These are phyloP conservation scores for Oscheius sp. DNA, from an alignment of 2,888 invertebrate genomes.

Conservation along the genomic window DNA sequence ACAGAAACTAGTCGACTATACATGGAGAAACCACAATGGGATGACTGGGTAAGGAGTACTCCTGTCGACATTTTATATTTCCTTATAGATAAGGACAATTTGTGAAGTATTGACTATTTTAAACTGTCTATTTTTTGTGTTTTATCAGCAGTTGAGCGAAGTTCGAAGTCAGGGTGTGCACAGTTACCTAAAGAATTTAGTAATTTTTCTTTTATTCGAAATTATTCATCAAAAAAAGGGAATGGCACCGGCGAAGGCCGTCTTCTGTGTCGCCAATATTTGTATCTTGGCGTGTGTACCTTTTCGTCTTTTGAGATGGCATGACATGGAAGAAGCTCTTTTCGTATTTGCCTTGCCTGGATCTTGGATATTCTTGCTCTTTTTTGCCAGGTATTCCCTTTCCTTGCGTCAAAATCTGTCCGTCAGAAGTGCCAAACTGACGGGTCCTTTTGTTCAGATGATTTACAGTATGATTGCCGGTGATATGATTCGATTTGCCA, in stretches of 20 bases:
- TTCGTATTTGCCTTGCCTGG: conserved; percentile 92
- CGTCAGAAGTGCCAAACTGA: conserved; percentile 77
- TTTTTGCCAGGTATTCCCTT: conserved; percentile 89
- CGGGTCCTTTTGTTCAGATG: conserved; percentile 99
- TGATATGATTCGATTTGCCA: conserved; percentile 97
- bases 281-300: conserved; percentile 77
- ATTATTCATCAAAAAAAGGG: conserved; percentile 78
- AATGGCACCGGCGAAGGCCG: conserved; percentile 92
- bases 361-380: conserved; percentile 96
- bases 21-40: conserved; percentile 59
- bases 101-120: conserved; percentile 87
- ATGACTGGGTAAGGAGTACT: conserved; percentile 69
- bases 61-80: background rate
- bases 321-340: conserved; percentile 88
- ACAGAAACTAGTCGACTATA: conserved; percentile 78
- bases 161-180: conserved; percentile 91
- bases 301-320: conserved; percentile 51
- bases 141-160: conserved; percentile 92
- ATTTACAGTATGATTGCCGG: conserved; percentile 99
- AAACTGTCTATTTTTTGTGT: conserved; percentile 87
- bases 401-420: background rate
- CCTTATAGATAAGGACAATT: conserved; percentile 79
- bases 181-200: conserved; percentile 91
- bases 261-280: conserved; percentile 90
- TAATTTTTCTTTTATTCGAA: conserved; percentile 75